Conservation (phyloP, 2,797 vertebrate genomes). For the Diplodus puntazzo region DNA sequence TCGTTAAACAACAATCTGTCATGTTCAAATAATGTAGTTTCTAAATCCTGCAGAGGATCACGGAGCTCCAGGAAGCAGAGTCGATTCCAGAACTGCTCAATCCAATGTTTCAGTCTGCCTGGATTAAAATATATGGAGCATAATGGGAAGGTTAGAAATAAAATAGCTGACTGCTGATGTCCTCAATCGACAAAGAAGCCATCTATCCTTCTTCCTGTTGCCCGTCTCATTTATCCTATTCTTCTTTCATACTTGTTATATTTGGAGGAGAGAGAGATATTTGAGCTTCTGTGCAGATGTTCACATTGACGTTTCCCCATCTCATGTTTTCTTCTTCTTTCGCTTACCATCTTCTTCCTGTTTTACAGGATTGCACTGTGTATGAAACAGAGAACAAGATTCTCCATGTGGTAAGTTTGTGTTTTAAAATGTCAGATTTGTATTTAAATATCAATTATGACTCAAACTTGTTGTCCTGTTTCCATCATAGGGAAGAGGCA, state of each 20-base stretch:
- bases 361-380: slow-evolving; percentile 90
- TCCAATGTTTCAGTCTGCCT: slow-evolving; percentile 16
- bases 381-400: slow-evolving; percentile 97
- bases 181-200: slow-evolving; percentile 29
- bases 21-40: slow-evolving; percentile 62
- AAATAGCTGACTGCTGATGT: slow-evolving; percentile 47
- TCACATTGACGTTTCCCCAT: slow-evolving; percentile 31
- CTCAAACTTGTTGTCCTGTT: not conserved
- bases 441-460: not conserved
- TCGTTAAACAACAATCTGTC: slow-evolving; percentile 71
- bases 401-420: slow-evolving; percentile 93
- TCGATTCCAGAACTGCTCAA: slow-evolving; percentile 29
- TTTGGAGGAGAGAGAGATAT: slow-evolving; percentile 49
- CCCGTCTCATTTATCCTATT: slow-evolving; percentile 37
- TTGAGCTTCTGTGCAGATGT: slow-evolving; percentile 50
- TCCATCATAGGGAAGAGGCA: not conserved
- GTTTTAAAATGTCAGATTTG: not conserved
- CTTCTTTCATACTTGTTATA: slow-evolving; percentile 33
- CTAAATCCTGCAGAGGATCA: slow-evolving; percentile 41
- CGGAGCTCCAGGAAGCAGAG: slow-evolving; percentile 28
- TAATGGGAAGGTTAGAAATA: slow-evolving; percentile 32
- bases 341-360: slow-evolving; percentile 23
- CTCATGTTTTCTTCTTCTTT: slow-evolving; percentile 33
- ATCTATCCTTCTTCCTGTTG: slow-evolving; percentile 38
- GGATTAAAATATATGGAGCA: slow-evolving; percentile 42